Conservation (phyloP, 2,888 invertebrate species). For the Drosophila antonietae region DNA sequence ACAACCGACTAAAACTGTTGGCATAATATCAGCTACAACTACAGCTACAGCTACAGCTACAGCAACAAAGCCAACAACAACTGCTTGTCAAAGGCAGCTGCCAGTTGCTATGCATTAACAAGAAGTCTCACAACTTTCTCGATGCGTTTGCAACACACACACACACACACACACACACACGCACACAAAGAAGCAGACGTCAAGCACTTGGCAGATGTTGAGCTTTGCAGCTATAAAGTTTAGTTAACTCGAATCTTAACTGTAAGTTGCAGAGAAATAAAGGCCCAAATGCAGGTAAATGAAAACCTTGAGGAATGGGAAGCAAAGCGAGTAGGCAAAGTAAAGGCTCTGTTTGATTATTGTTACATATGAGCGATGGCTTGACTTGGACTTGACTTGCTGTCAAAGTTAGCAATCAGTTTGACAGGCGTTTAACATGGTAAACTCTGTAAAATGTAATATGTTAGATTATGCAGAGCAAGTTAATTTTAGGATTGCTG, state of each 20-base stretch:
- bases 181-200: not conserved
- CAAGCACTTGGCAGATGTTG: not conserved
- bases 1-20: constrained; percentile 73
- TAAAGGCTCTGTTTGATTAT: not conserved
- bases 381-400: too few relatives aligned
- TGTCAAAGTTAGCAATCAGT: constrained; percentile 2
- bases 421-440: not conserved
- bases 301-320: not conserved
- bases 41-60: constrained; percentile 15
- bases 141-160: constrained; percentile 24
- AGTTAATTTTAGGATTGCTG: too few relatives aligned
- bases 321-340: too few relatives aligned
- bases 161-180: constrained; percentile 3
- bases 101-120: constrained; percentile 21
- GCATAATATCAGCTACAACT: constrained; percentile 49
- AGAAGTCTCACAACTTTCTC: constrained; percentile 3
- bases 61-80: constrained; percentile 10
- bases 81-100: constrained; percentile 57
- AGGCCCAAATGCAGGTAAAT: not conserved
- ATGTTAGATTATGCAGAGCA: too few relatives aligned
- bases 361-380: not conserved
- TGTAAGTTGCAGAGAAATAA: not conserved
- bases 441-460: not conserved
- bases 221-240: not conserved
- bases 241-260: not conserved